Base-by-base conservation (phyloP, 1,140 invertebrate species). In the Drosophila ironensis region DNA sequence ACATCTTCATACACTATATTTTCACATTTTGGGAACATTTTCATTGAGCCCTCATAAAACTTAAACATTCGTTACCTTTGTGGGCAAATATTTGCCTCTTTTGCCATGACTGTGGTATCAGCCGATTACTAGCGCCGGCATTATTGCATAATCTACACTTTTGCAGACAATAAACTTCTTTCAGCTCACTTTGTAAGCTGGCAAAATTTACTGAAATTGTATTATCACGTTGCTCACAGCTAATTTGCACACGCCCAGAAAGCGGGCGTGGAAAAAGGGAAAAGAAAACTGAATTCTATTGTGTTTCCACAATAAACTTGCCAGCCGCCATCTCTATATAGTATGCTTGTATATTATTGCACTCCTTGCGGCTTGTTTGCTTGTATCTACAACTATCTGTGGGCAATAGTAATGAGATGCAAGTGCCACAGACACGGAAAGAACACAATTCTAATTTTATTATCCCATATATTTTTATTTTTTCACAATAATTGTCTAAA, bases 381-480 rank as follows among this genome's bases (percentile, higher is more conserved):
- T 44, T 28, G 57, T 47, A 74, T 74, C 59, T 66, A 48, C 47
- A 78, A 44, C 50, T 56, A 56, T 76, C 56, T 72, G 72, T 51
- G 72, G 78, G 78, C 68, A 82, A 82, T 72, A 72, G 81, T 81
- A 81, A 72, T 81, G 82, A 81, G 77, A 81, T 84, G 77, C 72
- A 69, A 69, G 71, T 37, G 14, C 8, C 14, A 37, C 16, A 12
- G 14, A 12, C 11, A 33, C 11, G 7, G 11, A 0, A 9, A 14
- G 14, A 30, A 33, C n/a, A n/a, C n/a, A 33, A 33, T 6, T 14
- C 2, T 3, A 14, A 14, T 33, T 33, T 33, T 2, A 33, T 12
- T 7, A 28, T 28, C 27, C 1, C 27, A 2, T 30, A 30, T 11
- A 30, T 30, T 4, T 30, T 3, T 30, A 4, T 4, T 11, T 2